phyloP scores from a whole-genome alignment of 2,888 invertebrate genomes.

The Tromatobia lineatoria region DNA sequence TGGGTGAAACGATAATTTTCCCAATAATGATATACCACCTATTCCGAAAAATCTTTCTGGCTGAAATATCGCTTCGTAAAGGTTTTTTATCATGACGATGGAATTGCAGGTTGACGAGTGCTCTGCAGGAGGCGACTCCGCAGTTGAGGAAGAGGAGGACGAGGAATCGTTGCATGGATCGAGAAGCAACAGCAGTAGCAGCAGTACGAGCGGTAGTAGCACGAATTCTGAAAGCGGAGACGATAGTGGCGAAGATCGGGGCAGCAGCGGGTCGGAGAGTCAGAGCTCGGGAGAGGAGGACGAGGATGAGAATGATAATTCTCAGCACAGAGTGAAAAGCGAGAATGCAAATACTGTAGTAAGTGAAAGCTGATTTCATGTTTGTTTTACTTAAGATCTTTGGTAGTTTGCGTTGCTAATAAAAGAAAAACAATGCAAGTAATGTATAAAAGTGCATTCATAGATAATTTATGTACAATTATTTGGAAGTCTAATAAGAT shows the following conservation, averaged over 20 bases:
- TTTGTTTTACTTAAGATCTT: not conserved
- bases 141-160: slow-evolving; percentile 84
- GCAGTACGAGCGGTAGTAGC: slow-evolving; percentile 80
- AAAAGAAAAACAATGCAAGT: too few relatives aligned
- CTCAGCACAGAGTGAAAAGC: slow-evolving; percentile 76
- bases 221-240: slow-evolving; percentile 82
- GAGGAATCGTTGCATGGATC: slow-evolving; percentile 82
- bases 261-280: slow-evolving; percentile 80
- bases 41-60: not conserved
- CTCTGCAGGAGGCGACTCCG: slow-evolving; percentile 83
- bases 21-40: not conserved
- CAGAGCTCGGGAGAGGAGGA: slow-evolving; percentile 82
- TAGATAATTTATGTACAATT: too few relatives aligned
- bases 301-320: slow-evolving; percentile 81
- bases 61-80: not conserved
- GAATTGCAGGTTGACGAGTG: slow-evolving; percentile 82
- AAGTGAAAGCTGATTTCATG: slow-evolving; percentile 16
- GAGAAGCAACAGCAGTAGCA: slow-evolving; percentile 80
- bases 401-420: not conserved
- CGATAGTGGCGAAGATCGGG: slow-evolving; percentile 82
- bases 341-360: slow-evolving; percentile 78
- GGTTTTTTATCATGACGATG: not conserved
- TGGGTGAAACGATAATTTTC: not conserved
- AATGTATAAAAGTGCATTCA: too few relatives aligned
- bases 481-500: too few relatives aligned